phyloP scores from a whole-genome alignment of 2,888 invertebrate species.

The Pristionchus arcanus region DNA sequence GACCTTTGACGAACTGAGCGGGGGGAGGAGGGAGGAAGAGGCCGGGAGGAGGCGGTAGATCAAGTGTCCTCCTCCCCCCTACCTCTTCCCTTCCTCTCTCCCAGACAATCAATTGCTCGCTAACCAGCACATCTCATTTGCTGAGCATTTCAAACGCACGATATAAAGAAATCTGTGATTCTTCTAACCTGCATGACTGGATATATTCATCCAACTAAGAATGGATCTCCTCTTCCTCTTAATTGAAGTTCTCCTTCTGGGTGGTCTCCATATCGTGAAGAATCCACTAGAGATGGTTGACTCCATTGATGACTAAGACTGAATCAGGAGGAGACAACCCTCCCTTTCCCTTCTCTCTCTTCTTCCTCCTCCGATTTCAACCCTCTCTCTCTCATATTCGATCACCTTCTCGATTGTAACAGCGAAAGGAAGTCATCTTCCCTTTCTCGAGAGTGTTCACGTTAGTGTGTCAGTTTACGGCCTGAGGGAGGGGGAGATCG shows the following conservation, averaged over 20 bases:
- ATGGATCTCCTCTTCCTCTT: conserved; percentile 34
- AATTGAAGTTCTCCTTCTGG: not conserved
- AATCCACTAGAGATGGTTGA: not conserved
- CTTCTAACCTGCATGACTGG: conserved; percentile 18
- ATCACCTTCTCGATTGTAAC: conserved; percentile 27
- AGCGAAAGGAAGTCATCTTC: conserved; percentile 34
- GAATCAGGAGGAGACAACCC: conserved; percentile 1
- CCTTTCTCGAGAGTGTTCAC: conserved; percentile 31
- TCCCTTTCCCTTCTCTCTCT: not conserved
- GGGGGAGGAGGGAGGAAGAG: too few relatives aligned
- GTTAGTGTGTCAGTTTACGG: conserved; percentile 43
- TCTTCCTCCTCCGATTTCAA: conserved; percentile 41
- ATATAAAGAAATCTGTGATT: not conserved
- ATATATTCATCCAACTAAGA: conserved; percentile 32
- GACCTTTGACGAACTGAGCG: too few relatives aligned
- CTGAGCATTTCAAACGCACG: too few relatives aligned
- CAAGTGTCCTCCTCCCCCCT: too few relatives aligned
- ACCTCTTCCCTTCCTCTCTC: too few relatives aligned
- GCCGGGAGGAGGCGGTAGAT: too few relatives aligned
- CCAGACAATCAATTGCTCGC: too few relatives aligned
- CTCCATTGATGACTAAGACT: conserved; percentile 29
- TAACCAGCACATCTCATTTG: too few relatives aligned
- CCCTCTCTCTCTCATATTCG: conserved; percentile 34
- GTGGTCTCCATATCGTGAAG: conserved; percentile 37
- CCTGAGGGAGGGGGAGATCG: not conserved